Percentiles rank a stretch among this genome's conserved stretches.
Conservation (phyloP, 2,113 vertebrate species). For the Carassius carassius region DNA sequence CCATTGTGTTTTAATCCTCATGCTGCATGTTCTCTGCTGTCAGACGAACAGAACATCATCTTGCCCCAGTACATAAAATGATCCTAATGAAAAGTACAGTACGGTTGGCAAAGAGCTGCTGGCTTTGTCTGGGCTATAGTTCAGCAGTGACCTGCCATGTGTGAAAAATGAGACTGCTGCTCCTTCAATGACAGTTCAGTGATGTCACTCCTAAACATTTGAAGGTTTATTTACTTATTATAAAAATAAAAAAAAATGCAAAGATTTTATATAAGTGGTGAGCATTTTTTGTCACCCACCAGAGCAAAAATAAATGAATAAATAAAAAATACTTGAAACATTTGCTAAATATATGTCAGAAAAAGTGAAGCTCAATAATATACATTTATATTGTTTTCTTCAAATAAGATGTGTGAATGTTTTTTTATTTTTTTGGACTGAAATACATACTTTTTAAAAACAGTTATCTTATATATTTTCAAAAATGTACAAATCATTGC, state of each 20-base stretch:
- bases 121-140: constrained; percentile 13
- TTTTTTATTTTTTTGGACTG: too few species aligned
- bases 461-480: too few species aligned
- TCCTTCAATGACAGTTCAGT: neutral
- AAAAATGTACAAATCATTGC: too few species aligned
- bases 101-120: neutral
- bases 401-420: too few species aligned
- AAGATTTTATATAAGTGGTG: neutral
- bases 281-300: neutral
- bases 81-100: neutral
- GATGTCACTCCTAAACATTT: neutral
- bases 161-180: neutral
- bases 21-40: neutral
- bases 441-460: too few species aligned
- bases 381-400: too few species aligned
- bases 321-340: neutral
- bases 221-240: neutral
- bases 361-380: neutral
- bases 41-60: constrained; percentile 25
- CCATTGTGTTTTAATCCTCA: neutral
- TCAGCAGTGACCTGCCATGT: neutral
- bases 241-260: neutral
- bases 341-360: neutral
- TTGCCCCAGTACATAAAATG: neutral
- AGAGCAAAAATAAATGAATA: neutral